Evolutionary conservation across 2,888 invertebrate genomes (phyloP).

Genomic region (Bursaphelenchus okinawaensis): DNA sequence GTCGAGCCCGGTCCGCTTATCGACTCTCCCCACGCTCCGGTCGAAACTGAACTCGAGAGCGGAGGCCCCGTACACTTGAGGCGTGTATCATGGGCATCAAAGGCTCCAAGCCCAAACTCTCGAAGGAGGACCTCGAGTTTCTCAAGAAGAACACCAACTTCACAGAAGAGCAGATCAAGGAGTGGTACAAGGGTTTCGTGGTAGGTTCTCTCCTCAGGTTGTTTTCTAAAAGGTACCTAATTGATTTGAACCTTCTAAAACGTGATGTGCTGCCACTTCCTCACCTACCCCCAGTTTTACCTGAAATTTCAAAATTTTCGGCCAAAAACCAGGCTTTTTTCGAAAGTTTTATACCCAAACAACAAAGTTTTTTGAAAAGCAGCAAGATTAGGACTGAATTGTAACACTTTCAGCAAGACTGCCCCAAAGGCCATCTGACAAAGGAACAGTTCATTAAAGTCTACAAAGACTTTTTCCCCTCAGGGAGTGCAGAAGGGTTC

Average conservation of each 20-base stretch:
- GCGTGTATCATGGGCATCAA: slow-evolving; percentile 52
- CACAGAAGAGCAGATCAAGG: slow-evolving; percentile 96
- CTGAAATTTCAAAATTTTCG: not conserved
- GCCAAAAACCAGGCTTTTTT: not conserved
- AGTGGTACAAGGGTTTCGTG: slow-evolving; percentile 99
- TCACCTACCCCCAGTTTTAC: not conserved
- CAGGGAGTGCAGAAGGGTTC: slow-evolving; percentile 58
- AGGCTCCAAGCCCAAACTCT: slow-evolving; percentile 57
- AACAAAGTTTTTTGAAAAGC: not conserved
- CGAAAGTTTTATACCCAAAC: not conserved
- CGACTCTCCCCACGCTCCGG: too few species aligned
- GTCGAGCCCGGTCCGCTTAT: not conserved
- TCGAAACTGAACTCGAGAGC: too few species aligned
- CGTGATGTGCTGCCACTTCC: too few species aligned
- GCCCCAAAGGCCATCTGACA: slow-evolving; percentile 58
- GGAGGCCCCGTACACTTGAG: not conserved
- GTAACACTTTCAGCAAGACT: slow-evolving; percentile 56
- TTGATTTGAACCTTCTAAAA: too few species aligned
- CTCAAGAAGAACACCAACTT: slow-evolving; percentile 94
- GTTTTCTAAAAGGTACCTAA: too few species aligned
- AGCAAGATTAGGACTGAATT: not conserved
- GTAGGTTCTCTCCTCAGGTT: too few species aligned
- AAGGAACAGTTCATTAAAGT: slow-evolving; percentile 59
- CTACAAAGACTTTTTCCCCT: slow-evolving; percentile 59
- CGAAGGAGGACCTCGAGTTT: slow-evolving; percentile 89